Evolutionary conservation across 2,797 vertebrate species (phyloP).

Genomic region (Anguilla anguilla): DNA sequence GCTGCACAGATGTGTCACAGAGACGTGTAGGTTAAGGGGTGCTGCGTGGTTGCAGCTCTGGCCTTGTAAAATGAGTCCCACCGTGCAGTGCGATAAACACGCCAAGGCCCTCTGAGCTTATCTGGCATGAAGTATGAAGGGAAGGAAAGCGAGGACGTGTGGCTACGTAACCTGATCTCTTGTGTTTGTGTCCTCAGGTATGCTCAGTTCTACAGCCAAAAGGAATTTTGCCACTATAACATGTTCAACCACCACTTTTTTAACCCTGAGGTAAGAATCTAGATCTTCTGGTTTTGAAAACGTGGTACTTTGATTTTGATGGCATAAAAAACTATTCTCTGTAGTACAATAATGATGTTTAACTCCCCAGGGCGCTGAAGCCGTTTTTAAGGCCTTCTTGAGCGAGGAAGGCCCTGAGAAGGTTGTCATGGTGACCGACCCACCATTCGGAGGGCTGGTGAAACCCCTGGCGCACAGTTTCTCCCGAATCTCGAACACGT

Average conservation of each 20-base stretch:
- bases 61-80: neutral
- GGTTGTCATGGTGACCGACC: slow-evolving; percentile 87
- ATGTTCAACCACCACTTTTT: slow-evolving; percentile 99
- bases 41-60: neutral
- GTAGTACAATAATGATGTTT: neutral
- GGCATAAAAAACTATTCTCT: neutral
- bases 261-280: slow-evolving; percentile 81
- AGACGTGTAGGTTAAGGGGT: slow-evolving; percentile 36
- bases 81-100: too few relatives aligned
- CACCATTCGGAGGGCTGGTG: slow-evolving; percentile 93
- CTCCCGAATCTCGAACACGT: slow-evolving; percentile 77
- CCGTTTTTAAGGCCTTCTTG: slow-evolving; percentile 78
- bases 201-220: slow-evolving; percentile 86
- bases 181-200: slow-evolving; percentile 73
- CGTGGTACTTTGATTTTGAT: neutral
- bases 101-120: neutral
- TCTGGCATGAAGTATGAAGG: neutral
- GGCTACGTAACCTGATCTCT: neutral
- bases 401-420: slow-evolving; percentile 66
- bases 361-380: slow-evolving; percentile 66
- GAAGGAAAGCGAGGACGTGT: neutral
- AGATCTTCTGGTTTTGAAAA: neutral
- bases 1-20: neutral
- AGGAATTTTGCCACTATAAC: slow-evolving; percentile 95
- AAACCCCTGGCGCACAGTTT: slow-evolving; percentile 88